A percentile compares a stretch with the other conserved stretches of the same genome.
phyloP scores from a whole-genome alignment of 2,797 vertebrate genomes.

The Crypturellus tataupa region DNA sequence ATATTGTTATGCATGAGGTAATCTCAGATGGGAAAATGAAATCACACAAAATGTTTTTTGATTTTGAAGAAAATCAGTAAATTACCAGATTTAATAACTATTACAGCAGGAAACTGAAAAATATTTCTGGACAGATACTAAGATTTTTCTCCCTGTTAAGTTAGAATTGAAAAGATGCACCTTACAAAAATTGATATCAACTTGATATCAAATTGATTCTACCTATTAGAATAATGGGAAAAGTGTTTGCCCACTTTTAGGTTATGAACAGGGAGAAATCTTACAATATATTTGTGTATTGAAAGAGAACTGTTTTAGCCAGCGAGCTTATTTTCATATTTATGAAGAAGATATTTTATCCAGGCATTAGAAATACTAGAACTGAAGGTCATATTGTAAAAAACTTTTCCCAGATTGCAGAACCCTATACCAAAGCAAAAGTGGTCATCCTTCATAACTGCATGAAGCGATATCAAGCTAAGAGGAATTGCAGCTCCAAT shows the following conservation, averaged over 20 bases:
- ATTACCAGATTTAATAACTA: background rate
- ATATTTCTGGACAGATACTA: background rate
- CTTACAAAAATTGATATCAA: background rate
- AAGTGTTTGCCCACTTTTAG: background rate
- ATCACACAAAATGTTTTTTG: slow-evolving; percentile 7
- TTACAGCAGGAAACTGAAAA: background rate
- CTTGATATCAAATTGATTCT: background rate
- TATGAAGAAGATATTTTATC: background rate
- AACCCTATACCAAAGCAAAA: background rate
- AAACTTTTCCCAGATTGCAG: background rate
- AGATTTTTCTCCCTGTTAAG: background rate
- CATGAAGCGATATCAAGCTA: background rate
- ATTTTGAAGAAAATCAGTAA: slow-evolving; percentile 17
- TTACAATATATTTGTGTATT: background rate
- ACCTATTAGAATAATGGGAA: background rate
- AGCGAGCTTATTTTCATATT: background rate
- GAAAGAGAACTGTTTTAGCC: background rate
- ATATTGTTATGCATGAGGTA: slow-evolving; percentile 56
- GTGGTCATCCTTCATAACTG: background rate
- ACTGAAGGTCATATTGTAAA: background rate
- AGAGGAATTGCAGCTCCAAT: background rate
- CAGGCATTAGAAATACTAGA: background rate
- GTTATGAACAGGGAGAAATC: background rate
- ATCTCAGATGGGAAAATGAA: slow-evolving; percentile 67
- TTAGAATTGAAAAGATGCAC: background rate